phyloP scores from a whole-genome alignment of 2,888 invertebrate genomes.

The Aspidiotus rigidus region DNA sequence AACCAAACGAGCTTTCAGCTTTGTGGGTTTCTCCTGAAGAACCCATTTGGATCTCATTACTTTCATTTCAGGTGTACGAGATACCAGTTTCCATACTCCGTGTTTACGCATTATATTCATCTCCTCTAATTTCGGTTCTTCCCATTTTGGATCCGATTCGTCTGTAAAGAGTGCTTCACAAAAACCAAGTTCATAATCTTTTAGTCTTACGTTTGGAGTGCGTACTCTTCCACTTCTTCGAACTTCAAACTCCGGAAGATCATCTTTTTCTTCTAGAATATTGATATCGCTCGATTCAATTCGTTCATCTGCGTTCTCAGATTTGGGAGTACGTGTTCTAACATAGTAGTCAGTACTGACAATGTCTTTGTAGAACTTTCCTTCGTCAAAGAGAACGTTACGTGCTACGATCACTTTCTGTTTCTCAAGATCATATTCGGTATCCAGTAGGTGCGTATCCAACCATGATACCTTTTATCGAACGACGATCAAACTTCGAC shows the following conservation, averaged over 20 bases:
- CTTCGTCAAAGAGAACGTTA: not conserved
- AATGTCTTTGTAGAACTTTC: not conserved
- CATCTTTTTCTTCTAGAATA: too few relatives aligned
- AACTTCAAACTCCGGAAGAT: too few relatives aligned
- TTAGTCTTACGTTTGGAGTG: not conserved
- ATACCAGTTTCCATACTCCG: not conserved
- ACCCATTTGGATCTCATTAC: slow-evolving; percentile 7
- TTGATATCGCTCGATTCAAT: too few relatives aligned
- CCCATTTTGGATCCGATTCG: not conserved
- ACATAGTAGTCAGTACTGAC: too few relatives aligned
- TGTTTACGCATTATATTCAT: not conserved
- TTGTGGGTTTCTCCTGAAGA: not conserved
- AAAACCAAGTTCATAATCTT: not conserved
- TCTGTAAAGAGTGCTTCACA: slow-evolving; percentile 1
- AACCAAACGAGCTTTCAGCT: not conserved
- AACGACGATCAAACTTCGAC: not conserved
- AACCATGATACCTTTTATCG: not conserved
- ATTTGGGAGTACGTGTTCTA: too few relatives aligned
- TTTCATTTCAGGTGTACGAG: not conserved
- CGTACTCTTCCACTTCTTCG: not conserved
- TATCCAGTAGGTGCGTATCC: not conserved
- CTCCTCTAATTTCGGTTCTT: not conserved
- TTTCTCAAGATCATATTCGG: not conserved
- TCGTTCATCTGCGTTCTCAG: not conserved
- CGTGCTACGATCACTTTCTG: not conserved